Evolutionary conservation across 2,888 invertebrate genomes (phyloP).

Genomic region (Athetis lepigone): DNA sequence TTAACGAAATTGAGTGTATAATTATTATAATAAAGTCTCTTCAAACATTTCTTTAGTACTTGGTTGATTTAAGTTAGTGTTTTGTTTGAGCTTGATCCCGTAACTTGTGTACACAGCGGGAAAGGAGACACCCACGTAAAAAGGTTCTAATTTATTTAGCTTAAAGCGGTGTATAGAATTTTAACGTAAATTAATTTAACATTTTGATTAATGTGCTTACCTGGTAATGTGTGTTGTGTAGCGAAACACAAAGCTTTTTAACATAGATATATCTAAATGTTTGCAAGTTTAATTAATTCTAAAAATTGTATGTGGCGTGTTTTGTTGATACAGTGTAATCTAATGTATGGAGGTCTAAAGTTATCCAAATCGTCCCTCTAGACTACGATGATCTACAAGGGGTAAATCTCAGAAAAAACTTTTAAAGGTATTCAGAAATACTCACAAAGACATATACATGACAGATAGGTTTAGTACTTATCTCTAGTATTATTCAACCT

Average conservation of each 20-base stretch:
- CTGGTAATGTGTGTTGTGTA: constrained; percentile 4
- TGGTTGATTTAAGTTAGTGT: constrained; percentile 67
- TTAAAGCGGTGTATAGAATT: constrained; percentile 36
- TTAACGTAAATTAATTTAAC: constrained; percentile 47
- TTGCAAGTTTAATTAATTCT: too few relatives aligned
- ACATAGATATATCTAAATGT: too few relatives aligned
- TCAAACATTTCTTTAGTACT: constrained; percentile 65
- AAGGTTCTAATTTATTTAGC: constrained; percentile 56
- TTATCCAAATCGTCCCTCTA: too few relatives aligned
- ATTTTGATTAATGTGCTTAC: constrained; percentile 21
- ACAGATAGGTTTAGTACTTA: too few relatives aligned
- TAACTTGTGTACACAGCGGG: constrained; percentile 59
- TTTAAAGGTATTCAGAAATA: too few relatives aligned
- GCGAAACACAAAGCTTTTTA: neutral
- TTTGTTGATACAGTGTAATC: too few relatives aligned
- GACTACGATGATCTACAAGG: too few relatives aligned
- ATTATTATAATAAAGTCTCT: constrained; percentile 70
- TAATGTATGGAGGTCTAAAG: too few relatives aligned
- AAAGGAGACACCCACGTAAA: constrained; percentile 47
- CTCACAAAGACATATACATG: too few relatives aligned
- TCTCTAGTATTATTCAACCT: neutral
- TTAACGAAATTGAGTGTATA: constrained; percentile 72
- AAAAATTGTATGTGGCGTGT: too few relatives aligned
- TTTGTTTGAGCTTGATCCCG: constrained; percentile 58
- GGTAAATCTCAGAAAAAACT: too few relatives aligned